Evolutionary conservation across 2,113 vertebrate genomes (phyloP).

Genomic region (Sialia sialis): DNA sequence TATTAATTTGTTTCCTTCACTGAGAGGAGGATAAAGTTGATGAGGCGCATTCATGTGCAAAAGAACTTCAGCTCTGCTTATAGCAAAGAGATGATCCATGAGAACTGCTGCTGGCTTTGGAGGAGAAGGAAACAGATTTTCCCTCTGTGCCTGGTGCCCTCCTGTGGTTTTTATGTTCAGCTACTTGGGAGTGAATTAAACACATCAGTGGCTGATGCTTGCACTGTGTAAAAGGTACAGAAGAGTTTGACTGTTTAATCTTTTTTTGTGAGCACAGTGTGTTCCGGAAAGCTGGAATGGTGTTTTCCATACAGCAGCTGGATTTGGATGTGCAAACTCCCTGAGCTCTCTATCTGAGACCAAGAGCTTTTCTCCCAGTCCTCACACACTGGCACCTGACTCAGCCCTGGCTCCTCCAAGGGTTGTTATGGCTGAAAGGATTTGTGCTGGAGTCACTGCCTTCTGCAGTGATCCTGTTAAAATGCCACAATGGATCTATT

Average conservation of each 20-base stretch:
- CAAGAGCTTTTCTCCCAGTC: neutral
- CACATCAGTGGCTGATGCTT: neutral
- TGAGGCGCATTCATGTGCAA: neutral
- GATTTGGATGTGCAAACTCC: neutral
- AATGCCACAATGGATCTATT: neutral
- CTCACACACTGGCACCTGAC: neutral
- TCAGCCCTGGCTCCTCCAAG: neutral
- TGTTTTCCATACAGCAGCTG: neutral
- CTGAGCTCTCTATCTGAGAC: neutral
- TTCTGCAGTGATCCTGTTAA: neutral
- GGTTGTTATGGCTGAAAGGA: neutral
- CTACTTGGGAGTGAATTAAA: neutral
- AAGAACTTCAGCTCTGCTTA: neutral
- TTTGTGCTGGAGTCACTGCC: neutral
- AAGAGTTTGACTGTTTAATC: neutral
- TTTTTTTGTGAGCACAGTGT: neutral
- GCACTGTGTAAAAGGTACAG: neutral
- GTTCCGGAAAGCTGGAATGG: neutral
- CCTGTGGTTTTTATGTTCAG: constrained; percentile 58
- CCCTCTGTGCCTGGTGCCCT: constrained; percentile 65
- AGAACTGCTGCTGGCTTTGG: neutral
- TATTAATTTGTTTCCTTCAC: neutral
- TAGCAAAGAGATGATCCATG: neutral
- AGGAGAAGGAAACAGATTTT: neutral
- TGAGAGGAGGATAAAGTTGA: neutral